Evolutionary conservation across 2,113 vertebrate species (phyloP).

Genomic region (Myrmecophaga tridactyla): DNA sequence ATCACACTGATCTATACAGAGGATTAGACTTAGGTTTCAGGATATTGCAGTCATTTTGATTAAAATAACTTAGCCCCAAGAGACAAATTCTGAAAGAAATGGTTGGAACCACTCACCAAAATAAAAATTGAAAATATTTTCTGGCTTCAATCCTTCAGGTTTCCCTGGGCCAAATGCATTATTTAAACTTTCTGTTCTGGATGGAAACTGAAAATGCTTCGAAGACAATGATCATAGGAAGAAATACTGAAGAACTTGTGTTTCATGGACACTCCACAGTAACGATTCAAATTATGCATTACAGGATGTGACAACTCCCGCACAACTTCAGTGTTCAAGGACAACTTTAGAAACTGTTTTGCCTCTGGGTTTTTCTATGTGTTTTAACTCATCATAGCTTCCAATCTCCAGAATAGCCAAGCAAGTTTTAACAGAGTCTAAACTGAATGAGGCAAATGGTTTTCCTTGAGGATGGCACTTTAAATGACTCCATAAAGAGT

Average conservation of each 20-base stretch:
- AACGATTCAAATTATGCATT: not conserved
- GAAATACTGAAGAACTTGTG: not conserved
- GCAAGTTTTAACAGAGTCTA: no score
- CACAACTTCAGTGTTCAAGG: not conserved
- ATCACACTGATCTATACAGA: slow-evolving; percentile 43
- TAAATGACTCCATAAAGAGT: not conserved
- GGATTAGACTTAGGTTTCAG: not conserved
- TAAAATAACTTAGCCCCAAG: not conserved
- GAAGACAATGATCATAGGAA: not conserved
- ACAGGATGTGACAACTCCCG: not conserved
- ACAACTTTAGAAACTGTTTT: not conserved
- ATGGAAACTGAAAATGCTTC: not conserved
- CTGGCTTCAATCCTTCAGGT: not conserved
- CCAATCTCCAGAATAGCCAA: not conserved
- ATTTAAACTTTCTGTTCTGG: not conserved
- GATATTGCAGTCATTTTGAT: not conserved
- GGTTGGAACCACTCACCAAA: not conserved
- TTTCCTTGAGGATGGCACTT: not conserved
- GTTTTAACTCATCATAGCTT: not conserved
- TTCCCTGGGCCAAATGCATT: not conserved
- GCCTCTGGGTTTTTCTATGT: not conserved
- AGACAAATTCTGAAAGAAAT: not conserved
- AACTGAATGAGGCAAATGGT: not conserved
- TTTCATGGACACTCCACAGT: not conserved
- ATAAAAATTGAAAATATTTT: not conserved